Evolutionary conservation across 2,797 vertebrate genomes (phyloP), one percentile per base, ranked within the genome.

Genomic region (Eulemur coronatus): DNA sequence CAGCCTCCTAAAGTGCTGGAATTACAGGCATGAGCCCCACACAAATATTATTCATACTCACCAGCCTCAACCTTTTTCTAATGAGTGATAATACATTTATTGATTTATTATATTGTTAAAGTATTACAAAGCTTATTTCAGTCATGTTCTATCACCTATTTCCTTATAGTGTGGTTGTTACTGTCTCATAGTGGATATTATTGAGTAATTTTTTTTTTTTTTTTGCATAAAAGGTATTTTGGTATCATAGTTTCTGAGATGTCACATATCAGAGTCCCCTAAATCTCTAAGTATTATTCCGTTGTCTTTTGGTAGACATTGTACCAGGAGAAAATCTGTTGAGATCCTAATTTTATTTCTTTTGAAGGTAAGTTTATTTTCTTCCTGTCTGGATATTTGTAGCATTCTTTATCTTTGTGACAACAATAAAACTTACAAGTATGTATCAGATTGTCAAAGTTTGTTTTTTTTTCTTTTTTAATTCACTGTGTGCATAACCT

Each of bases 371-470:
- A 38, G 4, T 28, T 82, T 80, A 28, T 65, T 79, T 69, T 75
- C n/a, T 63, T 48, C 9, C 1, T 69, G 12, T 24, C 26, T 76
- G 7, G 20, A 30, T 78, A 15, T 81, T 88, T 41, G 5, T 59
- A 70, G 24, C 55, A 80, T 59, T 79, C 28, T 87, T 94, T 87
- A 41, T 91, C 35, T 93, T 72, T 90, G 26, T 88, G 76, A 84
- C 9, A 26, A 70, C 26, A 50, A 43, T 69, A 80, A 52, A 67
- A 70, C 4, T 72, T 59, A 20, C n/a, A 14, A 43, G 61, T 69
- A 26, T 79, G 43, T 69, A 18, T 41, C 41, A 57, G 22, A 2
- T n/a, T 73, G 38, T 63, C 50, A 41, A 55, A 59, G 18, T 50
- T 20, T 35, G 67, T 48, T 48, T 43, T 41, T 41, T 50, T 50